phyloP scores from a whole-genome alignment of 2,888 invertebrate genomes.

The Dendrolimus houi region DNA sequence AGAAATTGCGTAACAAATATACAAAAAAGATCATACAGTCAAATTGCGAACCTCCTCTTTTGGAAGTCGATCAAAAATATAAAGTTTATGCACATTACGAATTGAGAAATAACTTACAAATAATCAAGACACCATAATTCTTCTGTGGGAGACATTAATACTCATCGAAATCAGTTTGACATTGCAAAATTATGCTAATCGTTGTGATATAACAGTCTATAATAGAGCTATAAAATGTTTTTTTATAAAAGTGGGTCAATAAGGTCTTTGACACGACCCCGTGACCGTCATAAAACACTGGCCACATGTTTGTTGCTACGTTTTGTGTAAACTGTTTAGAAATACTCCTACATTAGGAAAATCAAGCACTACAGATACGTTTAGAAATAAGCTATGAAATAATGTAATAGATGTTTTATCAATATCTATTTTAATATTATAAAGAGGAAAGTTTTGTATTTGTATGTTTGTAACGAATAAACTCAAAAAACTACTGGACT shows the following conservation, averaged over 20 bases:
- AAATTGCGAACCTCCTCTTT: too few relatives aligned
- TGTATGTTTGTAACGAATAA: too few relatives aligned
- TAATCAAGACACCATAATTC: background rate
- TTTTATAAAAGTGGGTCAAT: conserved; percentile 18
- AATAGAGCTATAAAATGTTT: conserved; percentile 1
- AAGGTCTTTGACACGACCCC: conserved; percentile 17
- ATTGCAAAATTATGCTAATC: conserved; percentile 26
- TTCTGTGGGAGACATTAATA: conserved; percentile 15
- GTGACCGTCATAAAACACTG: conserved; percentile 15
- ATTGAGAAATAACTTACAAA: background rate
- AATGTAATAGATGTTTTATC: background rate
- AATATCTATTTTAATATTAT: background rate
- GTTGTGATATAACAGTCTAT: conserved; percentile 27
- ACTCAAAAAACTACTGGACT: too few relatives aligned
- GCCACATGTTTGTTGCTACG: background rate
- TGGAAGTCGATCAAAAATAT: too few relatives aligned
- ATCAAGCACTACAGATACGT: background rate
- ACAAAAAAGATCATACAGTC: too few relatives aligned
- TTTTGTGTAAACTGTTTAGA: background rate
- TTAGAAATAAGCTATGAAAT: background rate
- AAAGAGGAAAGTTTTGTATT: too few relatives aligned
- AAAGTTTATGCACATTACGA: background rate
- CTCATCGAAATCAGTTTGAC: conserved; percentile 12
- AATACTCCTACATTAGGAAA: background rate
- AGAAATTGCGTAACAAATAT: too few relatives aligned